A percentile compares a stretch with the other conserved stretches of the same genome.
Evolutionary conservation across 2,888 invertebrate species (phyloP).

Genomic region (Xanthorhoe spadicearia): DNA sequence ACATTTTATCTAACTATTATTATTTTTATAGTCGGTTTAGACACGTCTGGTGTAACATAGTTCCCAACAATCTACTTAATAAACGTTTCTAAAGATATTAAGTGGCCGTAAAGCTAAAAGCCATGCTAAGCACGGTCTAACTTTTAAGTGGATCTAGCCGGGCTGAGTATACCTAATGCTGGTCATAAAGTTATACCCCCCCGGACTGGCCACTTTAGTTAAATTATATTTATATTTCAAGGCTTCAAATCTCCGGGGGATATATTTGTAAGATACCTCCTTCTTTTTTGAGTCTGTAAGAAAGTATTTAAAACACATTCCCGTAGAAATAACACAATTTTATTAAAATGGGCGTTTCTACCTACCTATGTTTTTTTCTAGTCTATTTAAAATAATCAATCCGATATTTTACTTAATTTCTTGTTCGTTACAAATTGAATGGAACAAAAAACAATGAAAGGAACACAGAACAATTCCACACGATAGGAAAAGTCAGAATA

Average conservation of each 20-base stretch:
- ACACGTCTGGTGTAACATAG: not conserved
- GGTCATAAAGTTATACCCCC: conserved; percentile 29
- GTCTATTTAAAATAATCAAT: too few species aligned
- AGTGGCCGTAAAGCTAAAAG: conserved; percentile 38
- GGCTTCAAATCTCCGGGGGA: not conserved
- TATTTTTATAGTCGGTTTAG: not conserved
- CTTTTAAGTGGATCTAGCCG: conserved; percentile 39
- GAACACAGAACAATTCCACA: conserved; percentile 30
- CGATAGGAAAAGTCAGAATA: conserved; percentile 30
- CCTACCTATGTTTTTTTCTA: too few species aligned
- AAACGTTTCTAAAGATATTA: conserved; percentile 17
- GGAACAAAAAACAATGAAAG: conserved; percentile 32
- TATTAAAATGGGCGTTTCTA: too few species aligned
- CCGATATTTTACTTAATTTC: too few species aligned
- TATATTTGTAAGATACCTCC: too few species aligned
- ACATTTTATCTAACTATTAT: too few species aligned
- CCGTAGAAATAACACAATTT: too few species aligned
- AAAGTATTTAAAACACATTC: too few species aligned
- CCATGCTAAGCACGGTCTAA: conserved; percentile 30
- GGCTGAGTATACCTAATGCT: conserved; percentile 26
- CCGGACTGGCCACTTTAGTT: conserved; percentile 28
- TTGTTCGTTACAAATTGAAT: conserved; percentile 26
- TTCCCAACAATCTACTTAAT: conserved; percentile 9
- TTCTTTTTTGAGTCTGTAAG: too few species aligned
- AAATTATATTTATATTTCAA: conserved; percentile 16